Evolutionary conservation across 2,888 invertebrate species (phyloP).

Genomic region (Epistrophe grossulariae): DNA sequence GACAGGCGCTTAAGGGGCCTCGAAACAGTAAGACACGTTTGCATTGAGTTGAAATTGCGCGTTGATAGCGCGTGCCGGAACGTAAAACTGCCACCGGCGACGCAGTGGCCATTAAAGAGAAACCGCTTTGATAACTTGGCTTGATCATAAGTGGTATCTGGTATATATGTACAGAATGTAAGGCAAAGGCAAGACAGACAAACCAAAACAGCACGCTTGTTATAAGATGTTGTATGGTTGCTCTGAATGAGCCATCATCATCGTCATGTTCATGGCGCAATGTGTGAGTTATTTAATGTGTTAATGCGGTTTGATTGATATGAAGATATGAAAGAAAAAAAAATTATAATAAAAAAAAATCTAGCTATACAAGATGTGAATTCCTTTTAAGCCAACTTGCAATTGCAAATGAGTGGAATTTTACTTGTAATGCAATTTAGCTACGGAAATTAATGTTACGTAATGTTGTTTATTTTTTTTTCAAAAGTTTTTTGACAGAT

Average conservation of each 20-base stretch:
- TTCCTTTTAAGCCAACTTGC: conserved; percentile 16
- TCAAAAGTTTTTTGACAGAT: conserved; percentile 22
- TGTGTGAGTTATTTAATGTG: conserved; percentile 40
- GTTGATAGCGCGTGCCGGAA: conserved; percentile 34
- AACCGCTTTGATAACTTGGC: conserved; percentile 47
- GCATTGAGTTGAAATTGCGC: conserved; percentile 41
- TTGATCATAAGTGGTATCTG: background rate
- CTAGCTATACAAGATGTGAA: conserved; percentile 9
- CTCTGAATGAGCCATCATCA: conserved; percentile 18
- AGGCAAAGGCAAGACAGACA: background rate
- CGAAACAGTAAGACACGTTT: conserved; percentile 13
- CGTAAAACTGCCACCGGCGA: conserved; percentile 3
- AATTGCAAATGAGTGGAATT: conserved; percentile 23
- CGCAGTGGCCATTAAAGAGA: conserved; percentile 38
- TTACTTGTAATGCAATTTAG: background rate
- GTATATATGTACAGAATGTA: no score
- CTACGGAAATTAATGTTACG: conserved; percentile 21
- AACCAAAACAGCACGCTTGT: conserved; percentile 3
- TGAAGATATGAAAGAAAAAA: conserved; percentile 3
- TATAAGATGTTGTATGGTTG: background rate
- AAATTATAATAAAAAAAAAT: background rate
- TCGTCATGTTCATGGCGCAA: conserved; percentile 48
- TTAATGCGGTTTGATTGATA: conserved; percentile 30
- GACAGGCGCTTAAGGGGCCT: background rate
- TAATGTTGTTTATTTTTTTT: background rate